phyloP scores from a whole-genome alignment of 2,797 vertebrate species.

The Sebastes hopkinsi region DNA sequence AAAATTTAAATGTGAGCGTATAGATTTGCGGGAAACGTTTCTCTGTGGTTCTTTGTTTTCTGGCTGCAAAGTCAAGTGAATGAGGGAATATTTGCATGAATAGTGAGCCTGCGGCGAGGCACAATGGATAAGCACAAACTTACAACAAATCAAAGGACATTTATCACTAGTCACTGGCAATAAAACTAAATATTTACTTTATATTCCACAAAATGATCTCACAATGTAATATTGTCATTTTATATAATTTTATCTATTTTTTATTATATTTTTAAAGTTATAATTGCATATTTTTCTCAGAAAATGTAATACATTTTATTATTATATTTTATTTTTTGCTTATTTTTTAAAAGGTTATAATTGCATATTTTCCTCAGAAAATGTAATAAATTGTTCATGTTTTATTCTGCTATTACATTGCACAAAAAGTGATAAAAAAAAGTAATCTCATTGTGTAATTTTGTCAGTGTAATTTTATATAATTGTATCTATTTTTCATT shows the following conservation, averaged over 20 bases:
- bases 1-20: background rate
- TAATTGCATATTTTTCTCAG: background rate
- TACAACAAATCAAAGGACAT: background rate
- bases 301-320: background rate
- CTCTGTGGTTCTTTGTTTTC: conserved; percentile 9
- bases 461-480: too few species aligned
- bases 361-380: background rate
- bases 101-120: background rate
- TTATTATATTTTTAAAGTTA: background rate
- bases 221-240: background rate
- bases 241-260: background rate
- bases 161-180: background rate
- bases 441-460: too few species aligned
- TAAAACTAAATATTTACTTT: background rate
- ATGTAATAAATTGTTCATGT: background rate
- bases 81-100: conserved; percentile 17
- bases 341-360: background rate
- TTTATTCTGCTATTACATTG: background rate
- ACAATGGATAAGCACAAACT: background rate
- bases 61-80: background rate
- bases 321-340: too few species aligned
- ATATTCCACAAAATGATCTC: background rate
- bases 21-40: background rate
- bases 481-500: too few species aligned
- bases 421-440: background rate